These are phyloP conservation scores for Onychostruthus taczanowskii DNA, from an alignment of 2,113 vertebrate genomes.

Conservation along the genomic window DNA sequence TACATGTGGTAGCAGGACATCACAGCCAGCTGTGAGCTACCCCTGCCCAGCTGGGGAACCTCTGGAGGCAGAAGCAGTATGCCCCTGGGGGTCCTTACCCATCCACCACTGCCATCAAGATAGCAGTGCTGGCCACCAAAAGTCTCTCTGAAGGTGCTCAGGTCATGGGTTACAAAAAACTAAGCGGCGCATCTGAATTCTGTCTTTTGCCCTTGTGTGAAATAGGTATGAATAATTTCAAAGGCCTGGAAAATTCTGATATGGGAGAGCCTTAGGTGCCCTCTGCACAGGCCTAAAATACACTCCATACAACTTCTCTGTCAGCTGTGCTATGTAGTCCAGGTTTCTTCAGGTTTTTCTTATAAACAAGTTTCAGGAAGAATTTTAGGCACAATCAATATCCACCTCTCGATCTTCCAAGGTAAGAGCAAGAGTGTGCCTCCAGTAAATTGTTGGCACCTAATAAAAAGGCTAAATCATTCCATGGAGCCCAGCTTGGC, in stretches of 20 bases:
- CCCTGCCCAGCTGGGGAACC: not conserved
- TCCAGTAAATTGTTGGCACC: not conserved
- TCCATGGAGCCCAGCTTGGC: not conserved
- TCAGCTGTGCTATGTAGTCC: not conserved
- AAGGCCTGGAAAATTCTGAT: not conserved
- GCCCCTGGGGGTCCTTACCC: not conserved
- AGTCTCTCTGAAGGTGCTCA: not conserved
- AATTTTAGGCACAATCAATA: not conserved
- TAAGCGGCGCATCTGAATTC: not conserved
- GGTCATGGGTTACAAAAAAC: not conserved
- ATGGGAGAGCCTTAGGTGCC: fast-evolving
- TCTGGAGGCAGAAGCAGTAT: not conserved
- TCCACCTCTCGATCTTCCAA: not conserved
- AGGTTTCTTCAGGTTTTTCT: not conserved
- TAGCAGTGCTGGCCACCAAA: not conserved
- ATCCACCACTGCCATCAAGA: fast-evolving
- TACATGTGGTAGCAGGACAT: not conserved
- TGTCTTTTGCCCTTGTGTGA: not conserved
- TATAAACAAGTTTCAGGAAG: not conserved
- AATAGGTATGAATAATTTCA: not conserved
- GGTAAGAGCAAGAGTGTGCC: not conserved
- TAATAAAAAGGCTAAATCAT: not conserved
- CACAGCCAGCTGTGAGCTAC: not conserved
- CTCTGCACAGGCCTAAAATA: not conserved
- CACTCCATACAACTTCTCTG: not conserved